Evolutionary conservation across 1,140 invertebrate genomes (phyloP).

Genomic region (Camponotus vicinus): DNA sequence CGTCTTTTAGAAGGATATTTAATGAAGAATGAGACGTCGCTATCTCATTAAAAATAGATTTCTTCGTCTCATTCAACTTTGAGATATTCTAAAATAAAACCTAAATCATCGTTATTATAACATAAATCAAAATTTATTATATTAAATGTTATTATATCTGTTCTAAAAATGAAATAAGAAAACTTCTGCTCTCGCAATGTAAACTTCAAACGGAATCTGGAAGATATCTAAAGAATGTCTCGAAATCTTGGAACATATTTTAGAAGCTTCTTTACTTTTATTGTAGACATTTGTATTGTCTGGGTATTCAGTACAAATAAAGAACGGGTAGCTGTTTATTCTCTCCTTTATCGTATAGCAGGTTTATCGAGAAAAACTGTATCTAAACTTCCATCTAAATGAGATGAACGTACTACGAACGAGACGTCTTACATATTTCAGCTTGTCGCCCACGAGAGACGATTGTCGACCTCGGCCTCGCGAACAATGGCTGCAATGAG

Average conservation of each 20-base stretch:
- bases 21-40: slow-evolving; percentile 35
- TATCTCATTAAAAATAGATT: slow-evolving; percentile 41
- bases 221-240: not conserved
- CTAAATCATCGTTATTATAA: not conserved
- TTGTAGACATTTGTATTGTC: not conserved
- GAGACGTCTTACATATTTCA: slow-evolving; percentile 75
- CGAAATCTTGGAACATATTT: not conserved
- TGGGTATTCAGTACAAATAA: not conserved
- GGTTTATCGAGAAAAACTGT: not conserved
- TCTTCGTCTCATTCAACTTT: not conserved
- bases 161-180: not conserved
- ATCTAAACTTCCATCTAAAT: not conserved
- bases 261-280: not conserved
- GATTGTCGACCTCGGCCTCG: slow-evolving; percentile 92
- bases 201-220: not conserved
- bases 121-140: not conserved
- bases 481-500: slow-evolving; percentile 96
- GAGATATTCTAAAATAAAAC: not conserved
- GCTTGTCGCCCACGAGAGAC: slow-evolving; percentile 90
- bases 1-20: slow-evolving; percentile 24
- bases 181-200: not conserved
- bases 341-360: not conserved
- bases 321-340: not conserved
- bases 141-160: not conserved
- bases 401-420: not conserved